Evolutionary conservation across 2,888 invertebrate genomes (phyloP).

Genomic region (Melieria crassipennis): DNA sequence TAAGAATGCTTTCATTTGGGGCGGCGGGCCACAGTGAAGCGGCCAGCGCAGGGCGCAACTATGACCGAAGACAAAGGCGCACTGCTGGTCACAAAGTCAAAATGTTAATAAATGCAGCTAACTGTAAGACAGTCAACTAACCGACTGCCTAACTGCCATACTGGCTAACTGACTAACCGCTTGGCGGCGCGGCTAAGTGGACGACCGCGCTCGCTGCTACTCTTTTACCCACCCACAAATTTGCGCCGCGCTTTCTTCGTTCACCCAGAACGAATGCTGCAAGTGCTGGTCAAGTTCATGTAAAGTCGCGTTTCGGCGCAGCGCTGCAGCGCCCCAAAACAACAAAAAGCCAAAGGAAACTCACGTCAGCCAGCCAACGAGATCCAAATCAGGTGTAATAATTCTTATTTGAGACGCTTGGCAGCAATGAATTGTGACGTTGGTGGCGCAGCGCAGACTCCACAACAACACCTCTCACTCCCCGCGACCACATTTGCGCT

Average conservation of each 20-base stretch:
- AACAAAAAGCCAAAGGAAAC: constrained; percentile 2
- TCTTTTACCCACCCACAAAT: neutral
- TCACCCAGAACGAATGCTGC: constrained; percentile 41
- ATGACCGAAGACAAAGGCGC: constrained; percentile 30
- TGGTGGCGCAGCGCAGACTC: constrained; percentile 17
- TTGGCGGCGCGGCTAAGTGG: no score
- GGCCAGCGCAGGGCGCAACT: neutral
- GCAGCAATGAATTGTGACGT: constrained; percentile 10
- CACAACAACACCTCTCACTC: constrained; percentile 2
- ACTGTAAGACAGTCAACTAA: constrained; percentile 33
- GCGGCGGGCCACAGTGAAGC: constrained; percentile 18
- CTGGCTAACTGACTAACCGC: neutral
- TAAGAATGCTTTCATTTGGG: constrained; percentile 40
- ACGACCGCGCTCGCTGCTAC: neutral
- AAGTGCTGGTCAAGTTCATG: constrained; percentile 61
- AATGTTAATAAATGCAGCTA: constrained; percentile 57
- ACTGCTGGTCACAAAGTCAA: constrained; percentile 57
- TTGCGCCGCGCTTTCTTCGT: neutral
- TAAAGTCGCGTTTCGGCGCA: constrained; percentile 31
- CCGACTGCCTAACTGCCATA: constrained; percentile 16
- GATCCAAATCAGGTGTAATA: constrained; percentile 67
- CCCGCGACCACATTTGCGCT: neutral
- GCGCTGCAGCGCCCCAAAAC: no score
- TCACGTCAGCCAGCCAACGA: constrained; percentile 47
- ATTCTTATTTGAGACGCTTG: constrained; percentile 64